Evolutionary conservation across 2,888 invertebrate species (phyloP), one percentile per base, ranked within the genome.

Genomic region (Ctenicera cuprea): DNA sequence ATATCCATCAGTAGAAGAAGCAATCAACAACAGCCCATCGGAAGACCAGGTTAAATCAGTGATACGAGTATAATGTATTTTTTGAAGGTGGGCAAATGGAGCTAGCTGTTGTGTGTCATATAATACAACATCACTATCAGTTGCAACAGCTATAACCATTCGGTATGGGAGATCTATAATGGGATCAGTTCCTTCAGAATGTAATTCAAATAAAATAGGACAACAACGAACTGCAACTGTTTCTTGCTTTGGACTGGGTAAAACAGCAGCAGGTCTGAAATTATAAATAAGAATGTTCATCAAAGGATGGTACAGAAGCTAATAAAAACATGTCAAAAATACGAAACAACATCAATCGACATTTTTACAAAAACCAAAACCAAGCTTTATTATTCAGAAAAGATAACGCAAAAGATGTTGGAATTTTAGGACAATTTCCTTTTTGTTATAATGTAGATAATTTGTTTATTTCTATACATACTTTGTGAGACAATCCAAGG

Each of bases 121-220:
- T 45, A 97, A 87, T 70, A 95, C 89, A 37, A 99, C 92, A 26
- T 95, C 93, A 80, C 94, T 94, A 80, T 94, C 93, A 0, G 98
- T 97, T 18, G 95, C 97, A 12, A 98, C 93, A 0, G 98, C 98
- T 85, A 97, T 95, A 70, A 99, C 88, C 88, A 96, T 91, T 73
- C 98, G 91, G 84, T 94, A 95, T 0, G 93, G 93, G 48, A 94
- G 85, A 11, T 91, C 86, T 76, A 94, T 87, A 12, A 90, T 84
- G 0, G 91, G 85, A 8, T 83, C 80, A 2, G 91, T 90, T 11
- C 91, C 91, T 62, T 85, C 85, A n/a, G 87, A 83, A 3, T 91
- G 89, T 14, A 93, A 86, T 80, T 92, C 87, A 86, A 92, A 97
- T 73, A 91, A 86, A 3, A 92, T 84, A 0, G 97, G 97, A 79